Conservation (phyloP, 2,888 invertebrate genomes). For the Tupiocoris notatus region DNA sequence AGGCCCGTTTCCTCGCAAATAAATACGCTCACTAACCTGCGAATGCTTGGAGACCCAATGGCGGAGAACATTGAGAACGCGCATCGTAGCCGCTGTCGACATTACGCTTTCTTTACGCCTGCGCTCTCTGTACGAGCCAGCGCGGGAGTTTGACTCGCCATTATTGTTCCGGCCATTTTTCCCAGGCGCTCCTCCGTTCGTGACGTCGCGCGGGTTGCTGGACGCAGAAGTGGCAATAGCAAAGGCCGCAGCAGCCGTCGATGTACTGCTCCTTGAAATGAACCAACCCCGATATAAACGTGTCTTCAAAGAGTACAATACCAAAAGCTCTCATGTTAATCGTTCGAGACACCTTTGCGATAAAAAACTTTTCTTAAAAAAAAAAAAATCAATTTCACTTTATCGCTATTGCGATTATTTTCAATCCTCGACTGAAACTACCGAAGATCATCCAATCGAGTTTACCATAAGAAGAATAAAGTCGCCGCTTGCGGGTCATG, state of each 20-base stretch:
- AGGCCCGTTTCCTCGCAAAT: too few species aligned
- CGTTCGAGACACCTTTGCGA: too few species aligned
- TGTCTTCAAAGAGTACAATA: too few species aligned
- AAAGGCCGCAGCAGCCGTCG: slow-evolving; percentile 85
- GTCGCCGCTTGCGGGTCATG: too few species aligned
- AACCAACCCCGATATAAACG: not conserved
- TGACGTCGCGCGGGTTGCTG: slow-evolving; percentile 72
- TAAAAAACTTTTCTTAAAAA: too few species aligned
- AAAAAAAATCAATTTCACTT: too few species aligned
- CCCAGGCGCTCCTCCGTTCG: slow-evolving; percentile 36
- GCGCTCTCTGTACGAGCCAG: slow-evolving; percentile 53
- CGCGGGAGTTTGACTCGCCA: slow-evolving; percentile 24
- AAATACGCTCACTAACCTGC: slow-evolving; percentile 60
- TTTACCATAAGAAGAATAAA: too few species aligned
- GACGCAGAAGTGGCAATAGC: slow-evolving; percentile 88
- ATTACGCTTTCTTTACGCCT: slow-evolving; percentile 70
- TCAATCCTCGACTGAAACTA: too few species aligned
- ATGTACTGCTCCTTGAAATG: slow-evolving; percentile 70
- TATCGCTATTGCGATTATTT: too few species aligned
- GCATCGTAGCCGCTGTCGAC: slow-evolving; percentile 90
- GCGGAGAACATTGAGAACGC: slow-evolving; percentile 83
- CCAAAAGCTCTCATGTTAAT: too few species aligned
- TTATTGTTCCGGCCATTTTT: slow-evolving; percentile 14
- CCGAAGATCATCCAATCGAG: too few species aligned
- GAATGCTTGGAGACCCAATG: slow-evolving; percentile 92